Evolutionary conservation across 2,797 vertebrate genomes (phyloP).

Genomic region (Geotrypetes seraphini): DNA sequence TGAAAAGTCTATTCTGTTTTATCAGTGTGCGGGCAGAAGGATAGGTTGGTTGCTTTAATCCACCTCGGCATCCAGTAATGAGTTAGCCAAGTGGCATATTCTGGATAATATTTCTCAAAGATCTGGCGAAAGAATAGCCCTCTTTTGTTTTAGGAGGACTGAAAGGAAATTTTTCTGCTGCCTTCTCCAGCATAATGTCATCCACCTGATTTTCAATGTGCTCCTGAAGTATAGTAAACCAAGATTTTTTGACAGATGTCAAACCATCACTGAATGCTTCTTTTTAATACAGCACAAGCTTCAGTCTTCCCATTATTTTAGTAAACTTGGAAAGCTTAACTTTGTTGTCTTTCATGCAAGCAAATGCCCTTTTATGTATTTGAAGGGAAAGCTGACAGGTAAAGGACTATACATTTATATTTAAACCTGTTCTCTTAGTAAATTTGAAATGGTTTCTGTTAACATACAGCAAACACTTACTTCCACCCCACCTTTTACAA

Average conservation of each 20-base stretch:
- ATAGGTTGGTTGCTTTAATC: constrained; percentile 74
- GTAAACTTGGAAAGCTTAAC: no score
- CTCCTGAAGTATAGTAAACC: constrained; percentile 81
- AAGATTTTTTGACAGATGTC: constrained; percentile 80
- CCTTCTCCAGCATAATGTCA: constrained; percentile 62
- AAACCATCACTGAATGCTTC: constrained; percentile 91
- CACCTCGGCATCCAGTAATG: constrained; percentile 93
- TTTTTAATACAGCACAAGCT: no score
- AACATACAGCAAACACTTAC: no score
- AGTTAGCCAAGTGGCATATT: constrained; percentile 61
- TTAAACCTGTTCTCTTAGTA: no score
- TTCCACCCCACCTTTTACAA: no score
- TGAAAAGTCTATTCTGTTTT: constrained; percentile 33
- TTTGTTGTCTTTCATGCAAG: no score
- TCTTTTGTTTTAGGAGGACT: constrained; percentile 76
- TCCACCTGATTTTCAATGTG: constrained; percentile 77
- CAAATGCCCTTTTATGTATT: no score
- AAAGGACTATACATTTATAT: no score
- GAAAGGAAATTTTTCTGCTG: constrained; percentile 60
- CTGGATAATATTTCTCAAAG: constrained; percentile 72
- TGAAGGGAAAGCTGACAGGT: no score
- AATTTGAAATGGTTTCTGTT: no score
- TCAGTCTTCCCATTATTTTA: no score
- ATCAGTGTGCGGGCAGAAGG: constrained; percentile 80
- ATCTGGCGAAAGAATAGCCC: constrained; percentile 72